A percentile compares a stretch with the other conserved stretches of the same genome.
These are phyloP conservation scores for Poeciliopsis infans DNA, from an alignment of 2,797 vertebrate species.

Conservation along the genomic window DNA sequence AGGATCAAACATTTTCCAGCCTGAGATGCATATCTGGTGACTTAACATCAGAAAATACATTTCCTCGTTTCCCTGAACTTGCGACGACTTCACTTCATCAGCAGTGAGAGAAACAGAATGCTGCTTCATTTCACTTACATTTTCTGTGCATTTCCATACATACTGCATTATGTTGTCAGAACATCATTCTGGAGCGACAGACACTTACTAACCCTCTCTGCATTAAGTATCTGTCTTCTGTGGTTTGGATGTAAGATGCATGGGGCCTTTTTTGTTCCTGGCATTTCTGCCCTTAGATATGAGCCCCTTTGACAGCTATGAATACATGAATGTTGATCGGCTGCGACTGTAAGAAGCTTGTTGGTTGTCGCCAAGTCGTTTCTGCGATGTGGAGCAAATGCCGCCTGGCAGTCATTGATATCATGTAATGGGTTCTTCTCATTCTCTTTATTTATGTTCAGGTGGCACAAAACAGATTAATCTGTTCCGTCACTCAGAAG, in stretches of 20 bases:
- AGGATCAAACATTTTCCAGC: conserved; percentile 24
- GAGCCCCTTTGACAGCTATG: conserved; percentile 8
- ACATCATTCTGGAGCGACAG: not conserved
- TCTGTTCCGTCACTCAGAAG: not conserved
- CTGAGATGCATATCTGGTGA: not conserved
- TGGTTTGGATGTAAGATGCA: not conserved
- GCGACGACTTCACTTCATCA: not conserved
- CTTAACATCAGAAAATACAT: conserved; percentile 27
- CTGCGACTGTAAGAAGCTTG: conserved; percentile 13
- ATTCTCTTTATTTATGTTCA: conserved; percentile 11
- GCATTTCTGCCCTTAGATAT: conserved; percentile 2
- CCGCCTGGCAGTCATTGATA: not conserved
- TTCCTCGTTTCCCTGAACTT: conserved; percentile 14
- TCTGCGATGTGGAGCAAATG: not conserved
- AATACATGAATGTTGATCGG: conserved; percentile 9
- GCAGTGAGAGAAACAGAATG: conserved; percentile 7
- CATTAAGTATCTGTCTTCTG: not conserved
- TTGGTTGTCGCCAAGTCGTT: conserved; percentile 11
- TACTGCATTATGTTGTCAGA: not conserved
- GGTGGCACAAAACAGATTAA: not conserved
- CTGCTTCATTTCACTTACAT: conserved; percentile 2
- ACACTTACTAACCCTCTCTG: not conserved
- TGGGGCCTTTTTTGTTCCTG: conserved; percentile 4
- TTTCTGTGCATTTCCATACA: conserved; percentile 2
- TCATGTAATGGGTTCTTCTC: not conserved